These are phyloP conservation scores for Phymastichus coffea DNA, from an alignment of 1,140 invertebrate genomes.

Conservation along the genomic window DNA sequence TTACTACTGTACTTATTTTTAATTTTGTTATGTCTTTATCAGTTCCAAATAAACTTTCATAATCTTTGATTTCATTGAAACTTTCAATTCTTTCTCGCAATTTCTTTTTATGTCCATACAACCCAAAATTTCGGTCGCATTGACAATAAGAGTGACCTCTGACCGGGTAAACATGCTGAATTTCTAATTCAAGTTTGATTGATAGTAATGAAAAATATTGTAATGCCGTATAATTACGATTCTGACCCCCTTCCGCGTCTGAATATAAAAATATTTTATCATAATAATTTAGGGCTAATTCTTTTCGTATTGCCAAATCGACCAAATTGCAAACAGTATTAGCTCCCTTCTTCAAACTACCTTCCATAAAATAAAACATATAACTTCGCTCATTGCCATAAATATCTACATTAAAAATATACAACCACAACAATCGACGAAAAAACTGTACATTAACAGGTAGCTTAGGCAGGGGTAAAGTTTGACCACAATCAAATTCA, in stretches of 20 bases:
- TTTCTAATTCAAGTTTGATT: background rate
- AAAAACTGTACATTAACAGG: too few relatives aligned
- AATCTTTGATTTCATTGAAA: background rate
- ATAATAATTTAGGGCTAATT: background rate
- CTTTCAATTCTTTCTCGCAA: background rate
- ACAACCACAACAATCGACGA: too few relatives aligned
- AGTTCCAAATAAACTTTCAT: background rate
- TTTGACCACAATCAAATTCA: background rate
- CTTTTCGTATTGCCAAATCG: background rate
- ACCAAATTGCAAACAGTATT: background rate
- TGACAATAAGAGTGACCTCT: background rate
- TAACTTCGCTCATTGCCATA: too few relatives aligned
- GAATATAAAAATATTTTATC: background rate
- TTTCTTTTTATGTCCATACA: background rate
- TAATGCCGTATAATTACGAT: background rate
- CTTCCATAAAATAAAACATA: background rate
- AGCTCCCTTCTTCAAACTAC: background rate
- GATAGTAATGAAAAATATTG: background rate
- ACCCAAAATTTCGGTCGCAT: background rate
- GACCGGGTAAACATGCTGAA: background rate
- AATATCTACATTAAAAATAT: too few relatives aligned
- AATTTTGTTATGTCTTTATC: background rate
- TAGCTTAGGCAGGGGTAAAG: background rate
- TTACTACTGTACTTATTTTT: background rate
- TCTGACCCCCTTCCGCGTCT: background rate